A percentile compares a stretch with the other conserved stretches of the same genome.
phyloP scores from a whole-genome alignment of 92 coral and sea anemone species.

The Siderastrea radians region DNA sequence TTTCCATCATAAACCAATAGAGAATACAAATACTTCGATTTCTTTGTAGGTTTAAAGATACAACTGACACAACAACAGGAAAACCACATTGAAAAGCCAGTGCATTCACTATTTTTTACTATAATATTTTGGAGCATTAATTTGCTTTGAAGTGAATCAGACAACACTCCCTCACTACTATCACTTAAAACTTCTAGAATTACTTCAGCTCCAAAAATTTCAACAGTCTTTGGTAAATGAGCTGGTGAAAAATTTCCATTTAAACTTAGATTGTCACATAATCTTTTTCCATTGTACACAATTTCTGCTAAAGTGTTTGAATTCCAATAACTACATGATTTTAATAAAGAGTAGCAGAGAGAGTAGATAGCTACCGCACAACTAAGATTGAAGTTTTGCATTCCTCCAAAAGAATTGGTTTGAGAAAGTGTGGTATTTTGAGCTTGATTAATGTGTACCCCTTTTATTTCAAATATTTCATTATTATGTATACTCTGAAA shows the following conservation, averaged over 20 bases:
- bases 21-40: too few species aligned
- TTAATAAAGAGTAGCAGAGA: conserved; percentile 56
- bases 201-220: conserved; percentile 16
- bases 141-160: conserved; percentile 31
- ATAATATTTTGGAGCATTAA: conserved; percentile 37
- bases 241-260: conserved; percentile 45
- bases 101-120: conserved; percentile 25
- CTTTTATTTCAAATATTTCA: conserved; percentile 60
- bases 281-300: conserved; percentile 51
- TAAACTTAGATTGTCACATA: conserved; percentile 57
- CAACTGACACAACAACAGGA: conserved; percentile 56
- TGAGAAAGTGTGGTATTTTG: conserved; percentile 36
- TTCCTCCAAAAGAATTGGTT: conserved; percentile 8
- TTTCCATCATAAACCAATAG: conserved; percentile 45
- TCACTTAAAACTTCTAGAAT: conserved; percentile 20
- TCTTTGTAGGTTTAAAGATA: conserved; percentile 44
- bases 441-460: conserved; percentile 50
- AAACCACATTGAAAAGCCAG: conserved; percentile 33
- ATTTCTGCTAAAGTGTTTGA: conserved; percentile 31
- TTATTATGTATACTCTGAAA: conserved; percentile 62
- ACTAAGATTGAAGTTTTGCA: conserved; percentile 46
- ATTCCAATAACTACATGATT: conserved; percentile 51
- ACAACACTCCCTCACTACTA: conserved; percentile 30
- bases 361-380: conserved; percentile 59
- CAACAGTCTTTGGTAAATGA: conserved; percentile 51